Conservation (phyloP, 2,797 vertebrate species). For the Chelon auratus region DNA sequence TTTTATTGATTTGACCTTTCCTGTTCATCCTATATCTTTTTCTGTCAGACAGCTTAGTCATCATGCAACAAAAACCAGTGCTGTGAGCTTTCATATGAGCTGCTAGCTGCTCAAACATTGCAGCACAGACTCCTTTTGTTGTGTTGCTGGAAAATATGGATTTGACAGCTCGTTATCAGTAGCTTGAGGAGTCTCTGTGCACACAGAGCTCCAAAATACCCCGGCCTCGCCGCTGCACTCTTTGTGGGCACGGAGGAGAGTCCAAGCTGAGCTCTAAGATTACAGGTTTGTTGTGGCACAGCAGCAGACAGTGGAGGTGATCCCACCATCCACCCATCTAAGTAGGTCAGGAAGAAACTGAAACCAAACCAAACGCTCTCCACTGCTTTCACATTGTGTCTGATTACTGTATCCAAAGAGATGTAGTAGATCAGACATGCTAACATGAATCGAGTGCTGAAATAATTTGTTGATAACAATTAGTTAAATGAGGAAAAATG, state of each 20-base stretch:
- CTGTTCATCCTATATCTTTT: conserved; percentile 14
- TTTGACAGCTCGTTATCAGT: conserved; percentile 4
- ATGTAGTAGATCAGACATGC: neutral
- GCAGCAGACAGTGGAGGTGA: conserved; percentile 7
- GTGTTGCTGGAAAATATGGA: neutral
- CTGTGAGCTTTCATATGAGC: conserved; percentile 1
- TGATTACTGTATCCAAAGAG: neutral
- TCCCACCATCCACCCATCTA: conserved; percentile 6
- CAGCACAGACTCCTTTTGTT: neutral
- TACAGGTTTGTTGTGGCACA: conserved; percentile 42
- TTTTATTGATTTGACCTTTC: conserved; percentile 19
- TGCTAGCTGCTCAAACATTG: neutral
- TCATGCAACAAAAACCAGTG: conserved; percentile 6
- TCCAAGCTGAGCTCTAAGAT: conserved; percentile 48
- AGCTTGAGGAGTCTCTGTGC: neutral
- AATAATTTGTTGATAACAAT: too few species aligned
- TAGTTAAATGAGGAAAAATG: too few species aligned
- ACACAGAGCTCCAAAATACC: neutral
- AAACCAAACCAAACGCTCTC: conserved; percentile 30
- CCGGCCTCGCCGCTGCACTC: conserved; percentile 2
- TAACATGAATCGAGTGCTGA: too few species aligned
- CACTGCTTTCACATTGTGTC: neutral
- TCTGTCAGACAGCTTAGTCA: conserved; percentile 23
- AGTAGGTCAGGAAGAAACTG: conserved; percentile 41
- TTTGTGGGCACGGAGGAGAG: conserved; percentile 7